phyloP scores from a whole-genome alignment of 2,113 vertebrate species.

The Callospermophilus lateralis region DNA sequence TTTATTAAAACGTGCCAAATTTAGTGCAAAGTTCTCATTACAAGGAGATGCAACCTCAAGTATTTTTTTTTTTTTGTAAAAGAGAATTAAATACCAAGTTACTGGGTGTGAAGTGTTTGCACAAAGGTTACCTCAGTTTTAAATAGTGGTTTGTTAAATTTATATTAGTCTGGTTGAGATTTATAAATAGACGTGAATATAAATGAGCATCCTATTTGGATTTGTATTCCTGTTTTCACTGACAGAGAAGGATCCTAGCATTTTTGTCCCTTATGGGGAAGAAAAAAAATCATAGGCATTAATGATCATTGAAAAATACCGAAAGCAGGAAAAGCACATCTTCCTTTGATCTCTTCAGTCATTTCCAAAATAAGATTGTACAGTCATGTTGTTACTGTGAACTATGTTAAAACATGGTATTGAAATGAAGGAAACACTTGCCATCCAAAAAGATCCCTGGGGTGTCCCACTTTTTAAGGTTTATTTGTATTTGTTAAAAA shows the following conservation, averaged over 20 bases:
- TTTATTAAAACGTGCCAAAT: neutral
- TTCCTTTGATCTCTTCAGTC: conserved; percentile 27
- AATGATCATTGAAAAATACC: neutral
- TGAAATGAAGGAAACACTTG: neutral
- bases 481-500: conserved; percentile 52
- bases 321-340: neutral
- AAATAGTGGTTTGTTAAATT: neutral
- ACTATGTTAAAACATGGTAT: neutral
- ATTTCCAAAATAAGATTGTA: conserved; percentile 54
- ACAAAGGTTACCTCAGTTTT: neutral
- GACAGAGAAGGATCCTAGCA: neutral
- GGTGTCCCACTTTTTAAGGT: neutral
- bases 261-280: neutral
- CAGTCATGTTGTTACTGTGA: neutral
- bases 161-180: neutral
- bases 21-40: neutral
- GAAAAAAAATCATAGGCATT: neutral
- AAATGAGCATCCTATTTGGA: neutral
- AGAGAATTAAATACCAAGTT: neutral
- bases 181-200: neutral
- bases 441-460: conserved; percentile 2
- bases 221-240: neutral
- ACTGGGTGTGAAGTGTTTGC: neutral
- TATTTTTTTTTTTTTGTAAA: neutral
- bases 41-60: neutral